These are phyloP conservation scores for Napeogenes inachia DNA, from an alignment of 2,888 invertebrate species.

Conservation along the genomic window DNA sequence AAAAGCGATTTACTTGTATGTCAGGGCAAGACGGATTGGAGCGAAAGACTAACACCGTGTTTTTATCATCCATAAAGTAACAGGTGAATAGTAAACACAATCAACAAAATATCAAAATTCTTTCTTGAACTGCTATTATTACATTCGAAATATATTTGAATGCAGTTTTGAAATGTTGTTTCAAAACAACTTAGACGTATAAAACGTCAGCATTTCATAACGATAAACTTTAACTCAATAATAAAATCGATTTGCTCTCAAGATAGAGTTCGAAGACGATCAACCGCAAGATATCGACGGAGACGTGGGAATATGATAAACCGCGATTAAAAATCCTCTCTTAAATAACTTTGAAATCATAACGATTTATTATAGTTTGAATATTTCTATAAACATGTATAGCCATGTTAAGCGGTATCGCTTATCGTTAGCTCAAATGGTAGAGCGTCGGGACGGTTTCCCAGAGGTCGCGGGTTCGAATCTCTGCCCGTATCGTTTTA, in stretches of 20 bases:
- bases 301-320: slow-evolving; percentile 32
- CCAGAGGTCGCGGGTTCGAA: too few species aligned
- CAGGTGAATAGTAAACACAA: slow-evolving; percentile 15
- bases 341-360: slow-evolving; percentile 17
- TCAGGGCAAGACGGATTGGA: slow-evolving; percentile 55
- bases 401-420: too few species aligned
- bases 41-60: slow-evolving; percentile 21
- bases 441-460: too few species aligned
- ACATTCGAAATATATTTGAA: slow-evolving; percentile 1
- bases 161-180: neutral
- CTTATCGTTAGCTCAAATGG: too few species aligned
- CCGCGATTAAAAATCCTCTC: slow-evolving; percentile 24
- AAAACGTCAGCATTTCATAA: slow-evolving; percentile 15
- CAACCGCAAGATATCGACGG: slow-evolving; percentile 32
- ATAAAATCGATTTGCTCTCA: slow-evolving; percentile 33
- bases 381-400: too few species aligned
- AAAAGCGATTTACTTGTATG: slow-evolving; percentile 49
- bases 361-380: slow-evolving; percentile 1
- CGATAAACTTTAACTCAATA: slow-evolving; percentile 32
- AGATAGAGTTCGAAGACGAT: slow-evolving; percentile 30
- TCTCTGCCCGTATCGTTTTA: too few species aligned
- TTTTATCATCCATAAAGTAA: slow-evolving; percentile 19
- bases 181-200: neutral
- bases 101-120: neutral
- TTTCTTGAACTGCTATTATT: neutral